These are phyloP conservation scores for Coremacera marginata DNA, from an alignment of 2,888 invertebrate species.

Conservation along the genomic window DNA sequence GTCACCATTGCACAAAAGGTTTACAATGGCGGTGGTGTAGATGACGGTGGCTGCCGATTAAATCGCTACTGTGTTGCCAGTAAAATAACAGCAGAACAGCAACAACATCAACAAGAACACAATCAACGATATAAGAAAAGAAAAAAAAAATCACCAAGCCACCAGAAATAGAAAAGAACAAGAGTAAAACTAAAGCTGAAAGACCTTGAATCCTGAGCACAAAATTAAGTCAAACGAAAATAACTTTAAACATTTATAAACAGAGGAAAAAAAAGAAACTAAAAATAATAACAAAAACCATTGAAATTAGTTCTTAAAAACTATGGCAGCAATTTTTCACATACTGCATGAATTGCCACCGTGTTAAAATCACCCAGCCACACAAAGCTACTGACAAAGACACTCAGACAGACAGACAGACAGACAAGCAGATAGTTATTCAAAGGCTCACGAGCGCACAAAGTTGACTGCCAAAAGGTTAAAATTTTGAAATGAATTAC, in stretches of 20 bases:
- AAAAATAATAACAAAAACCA: background rate
- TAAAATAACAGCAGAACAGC: slow-evolving; percentile 40
- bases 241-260: background rate
- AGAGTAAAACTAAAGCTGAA: background rate
- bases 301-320: slow-evolving; percentile 3
- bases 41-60: slow-evolving; percentile 49
- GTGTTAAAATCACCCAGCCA: slow-evolving; percentile 7
- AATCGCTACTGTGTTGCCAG: slow-evolving; percentile 48
- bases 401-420: slow-evolving; percentile 7
- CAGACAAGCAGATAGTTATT: background rate
- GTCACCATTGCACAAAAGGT: slow-evolving; percentile 43
- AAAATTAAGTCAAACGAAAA: background rate
- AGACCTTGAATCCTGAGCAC: slow-evolving; percentile 36
- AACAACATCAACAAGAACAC: slow-evolving; percentile 48
- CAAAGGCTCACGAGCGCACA: background rate
- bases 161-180: slow-evolving; percentile 4
- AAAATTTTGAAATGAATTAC: slow-evolving; percentile 18
- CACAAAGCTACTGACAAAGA: background rate
- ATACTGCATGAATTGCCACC: slow-evolving; percentile 12
- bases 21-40: slow-evolving; percentile 3
- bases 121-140: slow-evolving; percentile 48
- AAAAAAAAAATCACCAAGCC: slow-evolving; percentile 36
- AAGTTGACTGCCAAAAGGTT: slow-evolving; percentile 19
- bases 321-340: slow-evolving; percentile 24
- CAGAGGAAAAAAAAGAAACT: background rate